phyloP scores from a whole-genome alignment of 2,113 vertebrate species.

The Peromyscus californicus region DNA sequence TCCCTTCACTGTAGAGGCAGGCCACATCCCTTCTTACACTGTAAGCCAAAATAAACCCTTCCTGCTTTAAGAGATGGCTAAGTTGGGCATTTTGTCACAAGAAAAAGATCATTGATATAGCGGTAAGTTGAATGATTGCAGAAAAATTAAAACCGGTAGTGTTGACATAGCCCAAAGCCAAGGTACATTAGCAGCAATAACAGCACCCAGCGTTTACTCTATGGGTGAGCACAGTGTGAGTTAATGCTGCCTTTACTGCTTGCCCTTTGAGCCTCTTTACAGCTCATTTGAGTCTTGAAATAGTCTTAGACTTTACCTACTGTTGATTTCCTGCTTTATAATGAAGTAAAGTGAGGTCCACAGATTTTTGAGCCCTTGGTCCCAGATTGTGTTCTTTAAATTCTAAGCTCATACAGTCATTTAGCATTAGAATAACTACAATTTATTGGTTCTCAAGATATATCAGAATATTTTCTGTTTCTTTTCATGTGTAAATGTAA shows the following conservation, averaged over 20 bases:
- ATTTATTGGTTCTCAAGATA: not conserved
- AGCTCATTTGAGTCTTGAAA: not conserved
- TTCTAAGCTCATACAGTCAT: not conserved
- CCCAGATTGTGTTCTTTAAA: not conserved
- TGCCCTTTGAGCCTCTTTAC: not conserved
- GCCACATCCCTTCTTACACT: not conserved
- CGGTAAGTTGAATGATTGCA: not conserved
- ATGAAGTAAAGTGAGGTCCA: not conserved
- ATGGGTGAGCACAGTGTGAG: accelerated
- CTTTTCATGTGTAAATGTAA: not conserved
- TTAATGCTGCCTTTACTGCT: not conserved
- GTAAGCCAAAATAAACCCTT: not conserved
- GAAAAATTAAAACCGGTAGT: not conserved
- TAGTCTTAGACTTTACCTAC: not conserved
- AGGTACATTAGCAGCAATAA: too few relatives aligned
- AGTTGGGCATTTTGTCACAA: not conserved
- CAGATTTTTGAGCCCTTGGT: not conserved
- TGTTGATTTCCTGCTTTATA: not conserved
- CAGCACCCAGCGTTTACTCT: accelerated
- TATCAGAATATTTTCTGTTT: not conserved
- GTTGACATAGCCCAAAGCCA: too few relatives aligned
- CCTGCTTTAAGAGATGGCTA: not conserved
- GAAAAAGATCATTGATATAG: not conserved
- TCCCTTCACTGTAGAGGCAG: not conserved
- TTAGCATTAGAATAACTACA: not conserved